Percentiles rank a stretch among this genome's conserved stretches.
Evolutionary conservation across 2,113 vertebrate species (phyloP).

Genomic region (Burhinus bistriatus): DNA sequence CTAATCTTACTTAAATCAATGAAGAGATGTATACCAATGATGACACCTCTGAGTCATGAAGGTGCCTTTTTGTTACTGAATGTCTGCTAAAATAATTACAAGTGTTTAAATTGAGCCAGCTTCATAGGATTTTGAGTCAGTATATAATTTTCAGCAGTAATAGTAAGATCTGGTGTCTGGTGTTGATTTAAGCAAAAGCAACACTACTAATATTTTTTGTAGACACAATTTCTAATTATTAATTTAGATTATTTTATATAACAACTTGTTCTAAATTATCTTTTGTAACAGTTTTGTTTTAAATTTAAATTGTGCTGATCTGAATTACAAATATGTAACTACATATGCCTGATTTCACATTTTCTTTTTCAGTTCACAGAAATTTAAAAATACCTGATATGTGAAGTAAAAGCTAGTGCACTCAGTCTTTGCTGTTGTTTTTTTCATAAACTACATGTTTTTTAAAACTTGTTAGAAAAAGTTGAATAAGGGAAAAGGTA

Average conservation of each 20-base stretch:
- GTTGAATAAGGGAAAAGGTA: not conserved
- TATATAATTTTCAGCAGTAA: not conserved
- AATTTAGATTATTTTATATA: constrained; percentile 13
- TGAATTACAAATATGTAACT: not conserved
- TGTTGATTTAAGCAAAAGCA: not conserved
- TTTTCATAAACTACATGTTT: not conserved
- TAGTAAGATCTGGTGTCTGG: not conserved
- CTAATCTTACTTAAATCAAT: not conserved
- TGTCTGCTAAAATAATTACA: not conserved
- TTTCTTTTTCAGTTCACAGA: not conserved
- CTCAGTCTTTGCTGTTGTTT: not conserved
- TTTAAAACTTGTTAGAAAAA: not conserved
- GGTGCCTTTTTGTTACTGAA: not conserved
- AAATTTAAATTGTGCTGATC: not conserved
- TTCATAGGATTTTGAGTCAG: not conserved
- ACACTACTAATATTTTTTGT: not conserved
- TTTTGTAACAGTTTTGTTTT: not conserved
- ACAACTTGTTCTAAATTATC: not conserved
- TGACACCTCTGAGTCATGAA: not conserved
- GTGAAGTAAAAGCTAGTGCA: not conserved
- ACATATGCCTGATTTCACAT: not conserved
- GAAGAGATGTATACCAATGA: not conserved
- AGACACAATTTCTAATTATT: not conserved
- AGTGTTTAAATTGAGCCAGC: not conserved
- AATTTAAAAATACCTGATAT: not conserved